Percentiles rank a stretch among this genome's conserved stretches.
Conservation (phyloP, 2,113 vertebrate species). For the Felis chaus region DNA sequence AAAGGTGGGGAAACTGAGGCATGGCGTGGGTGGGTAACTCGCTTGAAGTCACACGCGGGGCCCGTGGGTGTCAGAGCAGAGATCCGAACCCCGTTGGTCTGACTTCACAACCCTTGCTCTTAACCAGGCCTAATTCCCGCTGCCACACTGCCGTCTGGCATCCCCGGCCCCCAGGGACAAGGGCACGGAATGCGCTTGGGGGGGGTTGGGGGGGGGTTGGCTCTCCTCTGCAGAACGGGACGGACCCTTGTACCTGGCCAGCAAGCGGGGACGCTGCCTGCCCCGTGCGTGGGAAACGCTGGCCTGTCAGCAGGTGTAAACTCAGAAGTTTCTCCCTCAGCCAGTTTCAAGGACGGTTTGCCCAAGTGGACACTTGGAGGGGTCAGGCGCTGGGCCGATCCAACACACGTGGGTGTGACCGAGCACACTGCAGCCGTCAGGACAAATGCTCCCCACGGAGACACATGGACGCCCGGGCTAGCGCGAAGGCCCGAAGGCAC, state of each 20-base stretch:
- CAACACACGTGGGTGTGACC: constrained; percentile 47
- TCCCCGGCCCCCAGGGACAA: not conserved
- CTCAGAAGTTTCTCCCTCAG: constrained; percentile 53
- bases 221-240: not conserved
- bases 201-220: not conserved
- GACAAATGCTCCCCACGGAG: constrained; percentile 45
- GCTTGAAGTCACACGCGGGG: not conserved
- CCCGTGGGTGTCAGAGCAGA: not conserved
- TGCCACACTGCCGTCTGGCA: not conserved
- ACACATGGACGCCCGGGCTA: not conserved
- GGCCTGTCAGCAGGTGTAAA: constrained; percentile 34
- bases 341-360: constrained; percentile 64
- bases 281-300: not conserved
- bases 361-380: constrained; percentile 22
- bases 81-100: no score
- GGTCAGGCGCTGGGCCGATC: constrained; percentile 57
- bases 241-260: fast-evolving
- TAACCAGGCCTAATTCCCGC: not conserved
- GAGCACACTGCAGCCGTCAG: constrained; percentile 61
- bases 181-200: not conserved
- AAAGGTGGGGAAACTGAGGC: not conserved
- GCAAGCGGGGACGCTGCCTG: fast-evolving
- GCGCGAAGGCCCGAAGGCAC: not conserved
- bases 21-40: not conserved
- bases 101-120: not conserved